Percentiles rank a stretch among this genome's conserved stretches.
Conservation (phyloP, 2,888 invertebrate species). For the Anthophora plumipes region DNA sequence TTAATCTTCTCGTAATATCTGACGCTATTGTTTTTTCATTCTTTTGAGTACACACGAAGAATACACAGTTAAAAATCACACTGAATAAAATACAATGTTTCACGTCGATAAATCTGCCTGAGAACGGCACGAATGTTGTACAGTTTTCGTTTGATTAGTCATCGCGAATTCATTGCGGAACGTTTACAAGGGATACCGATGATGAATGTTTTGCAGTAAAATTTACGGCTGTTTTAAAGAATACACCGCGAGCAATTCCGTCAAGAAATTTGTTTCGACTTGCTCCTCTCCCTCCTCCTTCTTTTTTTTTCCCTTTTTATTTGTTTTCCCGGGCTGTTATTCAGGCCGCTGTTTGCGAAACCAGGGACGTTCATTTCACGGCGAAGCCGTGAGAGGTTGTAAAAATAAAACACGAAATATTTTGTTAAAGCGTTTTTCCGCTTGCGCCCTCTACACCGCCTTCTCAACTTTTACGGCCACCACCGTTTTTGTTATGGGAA, state of each 20-base stretch:
- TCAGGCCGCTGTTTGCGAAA: slow-evolving; percentile 2
- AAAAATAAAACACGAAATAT: slow-evolving; percentile 12
- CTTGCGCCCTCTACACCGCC: not conserved
- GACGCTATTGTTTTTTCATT: too few relatives aligned
- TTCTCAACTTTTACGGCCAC: not conserved
- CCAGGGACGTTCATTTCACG: not conserved
- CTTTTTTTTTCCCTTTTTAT: too few relatives aligned
- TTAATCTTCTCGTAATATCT: too few relatives aligned
- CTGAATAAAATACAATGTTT: too few relatives aligned
- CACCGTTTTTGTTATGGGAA: not conserved
- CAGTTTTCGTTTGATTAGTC: not conserved
- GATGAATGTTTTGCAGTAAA: not conserved
- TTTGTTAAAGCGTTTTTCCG: not conserved
- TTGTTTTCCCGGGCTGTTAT: not conserved
- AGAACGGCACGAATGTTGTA: not conserved
- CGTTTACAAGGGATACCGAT: too few relatives aligned
- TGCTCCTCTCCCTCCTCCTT: too few relatives aligned
- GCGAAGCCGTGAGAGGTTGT: not conserved
- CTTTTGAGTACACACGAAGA: too few relatives aligned
- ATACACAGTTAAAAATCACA: too few relatives aligned
- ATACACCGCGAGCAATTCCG: not conserved
- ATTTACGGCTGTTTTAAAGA: not conserved
- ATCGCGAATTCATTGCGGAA: not conserved
- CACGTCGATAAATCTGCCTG: not conserved
- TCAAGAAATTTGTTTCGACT: slow-evolving; percentile 16